Evolutionary conservation across 1,140 invertebrate genomes (phyloP), one percentile per base, ranked within the genome.

Genomic region (Akabosia matsudoensis): DNA sequence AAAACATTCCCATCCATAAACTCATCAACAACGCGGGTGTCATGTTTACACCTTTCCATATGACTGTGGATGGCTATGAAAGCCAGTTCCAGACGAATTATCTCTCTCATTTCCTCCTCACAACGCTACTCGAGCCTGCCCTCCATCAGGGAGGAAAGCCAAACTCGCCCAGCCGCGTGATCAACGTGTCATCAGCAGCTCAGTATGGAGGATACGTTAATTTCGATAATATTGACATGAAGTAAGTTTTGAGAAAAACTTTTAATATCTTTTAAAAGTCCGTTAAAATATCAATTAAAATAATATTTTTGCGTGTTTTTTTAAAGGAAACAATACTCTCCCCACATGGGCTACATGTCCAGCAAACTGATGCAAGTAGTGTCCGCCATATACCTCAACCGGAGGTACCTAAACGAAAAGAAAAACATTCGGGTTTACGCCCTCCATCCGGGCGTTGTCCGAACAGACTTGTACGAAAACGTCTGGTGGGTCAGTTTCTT

Each of bases 1-100:
- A 89, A 75, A 90, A 90, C 81, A 82, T 87, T 7, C 88, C 89
- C 82, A 87, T 96, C 71, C 85, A 94, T 84, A 83, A 93, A 78
- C 85, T 95, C 14, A 88, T 95, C 1, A 96, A 95, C 85, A 95
- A 95, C 86, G 93, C 93, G 83, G 93, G 92, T 26, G 90, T 95
- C 51, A 95, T 96, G 93, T 93, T 92, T 83, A 88, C 89, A 1
- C 91, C 93, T 26, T 92, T 90, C 78, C 86, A 87, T 61, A 84
- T 91, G 79, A 93, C 92, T 0, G 86, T 88, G 82, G 92, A 95
- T 83, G 92, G 92, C 0, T 91, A 91, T 81, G 94, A 96, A 84
- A 89, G 89, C 28, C 93, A 95, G 82, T 90, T 94, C 84, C 89
- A 89, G 33, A 90, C 92, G 0, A 96, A 97, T 84, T 94, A 95